A percentile compares a stretch with the other conserved stretches of the same genome.
Conservation (phyloP, 2,113 vertebrate genomes). For the Gyps fulvus region DNA sequence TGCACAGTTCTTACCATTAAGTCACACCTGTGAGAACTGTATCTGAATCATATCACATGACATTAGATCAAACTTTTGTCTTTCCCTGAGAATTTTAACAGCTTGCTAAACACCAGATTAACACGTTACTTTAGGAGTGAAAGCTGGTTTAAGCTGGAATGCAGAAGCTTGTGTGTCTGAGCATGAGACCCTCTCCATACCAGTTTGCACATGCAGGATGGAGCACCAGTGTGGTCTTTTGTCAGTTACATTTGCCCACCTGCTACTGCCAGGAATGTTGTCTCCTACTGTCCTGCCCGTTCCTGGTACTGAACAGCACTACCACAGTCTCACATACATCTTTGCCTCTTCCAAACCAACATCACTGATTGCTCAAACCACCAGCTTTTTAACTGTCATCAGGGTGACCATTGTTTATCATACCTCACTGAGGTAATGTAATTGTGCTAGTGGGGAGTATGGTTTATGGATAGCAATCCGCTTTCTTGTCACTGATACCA, state of each 20-base stretch:
- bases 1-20: background rate
- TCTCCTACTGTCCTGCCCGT: background rate
- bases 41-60: background rate
- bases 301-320: background rate
- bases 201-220: accelerated
- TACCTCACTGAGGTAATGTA: background rate
- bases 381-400: background rate
- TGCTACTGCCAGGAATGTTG: background rate
- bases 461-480: background rate
- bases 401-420: background rate
- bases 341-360: background rate
- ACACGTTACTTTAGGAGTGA: background rate
- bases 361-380: background rate
- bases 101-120: background rate
- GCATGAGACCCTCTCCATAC: accelerated
- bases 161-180: accelerated
- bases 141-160: background rate
- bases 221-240: background rate
- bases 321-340: background rate
- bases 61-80: background rate
- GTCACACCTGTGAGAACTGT: background rate
- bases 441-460: background rate
- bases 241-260: background rate
- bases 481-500: background rate
- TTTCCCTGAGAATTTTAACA: background rate